Conservation (phyloP, 2,113 vertebrate species). For the Elanoides forficatus region DNA sequence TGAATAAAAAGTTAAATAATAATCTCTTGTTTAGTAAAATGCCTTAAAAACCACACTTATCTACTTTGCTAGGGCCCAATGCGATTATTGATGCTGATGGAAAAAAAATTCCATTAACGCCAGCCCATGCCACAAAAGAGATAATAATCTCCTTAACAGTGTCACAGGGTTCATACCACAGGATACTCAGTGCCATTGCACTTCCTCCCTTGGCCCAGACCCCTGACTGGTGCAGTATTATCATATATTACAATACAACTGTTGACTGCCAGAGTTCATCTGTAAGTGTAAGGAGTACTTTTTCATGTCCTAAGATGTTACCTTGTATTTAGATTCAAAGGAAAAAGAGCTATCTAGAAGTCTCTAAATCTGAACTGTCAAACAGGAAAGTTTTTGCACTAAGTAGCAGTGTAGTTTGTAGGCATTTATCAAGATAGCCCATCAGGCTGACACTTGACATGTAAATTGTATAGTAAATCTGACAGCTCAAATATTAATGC, state of each 20-base stretch:
- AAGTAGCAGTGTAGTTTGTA: conserved; percentile 40
- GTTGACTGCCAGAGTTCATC: not conserved
- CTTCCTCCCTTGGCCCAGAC: not conserved
- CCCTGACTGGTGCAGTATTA: not conserved
- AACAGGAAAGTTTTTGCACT: conserved; percentile 46
- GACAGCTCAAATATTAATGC: conserved; percentile 60
- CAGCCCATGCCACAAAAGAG: not conserved
- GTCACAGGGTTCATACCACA: not conserved
- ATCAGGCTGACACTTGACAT: conserved; percentile 60
- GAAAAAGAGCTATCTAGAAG: not conserved
- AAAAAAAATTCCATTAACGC: not conserved
- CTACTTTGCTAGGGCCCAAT: not conserved
- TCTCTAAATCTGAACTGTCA: conserved; percentile 43
- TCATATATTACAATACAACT: not conserved
- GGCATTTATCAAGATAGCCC: conserved; percentile 55
- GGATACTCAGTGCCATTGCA: too few species aligned
- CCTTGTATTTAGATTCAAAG: not conserved
- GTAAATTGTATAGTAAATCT: conserved; percentile 65
- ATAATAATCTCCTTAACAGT: not conserved
- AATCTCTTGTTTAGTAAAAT: not conserved
- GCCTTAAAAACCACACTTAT: not conserved
- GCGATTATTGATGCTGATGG: not conserved
- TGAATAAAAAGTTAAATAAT: not conserved
- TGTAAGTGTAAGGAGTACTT: not conserved
- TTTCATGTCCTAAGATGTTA: not conserved